Conservation (phyloP, 2,888 invertebrate species). For the Drosophila parthenogenetica region DNA sequence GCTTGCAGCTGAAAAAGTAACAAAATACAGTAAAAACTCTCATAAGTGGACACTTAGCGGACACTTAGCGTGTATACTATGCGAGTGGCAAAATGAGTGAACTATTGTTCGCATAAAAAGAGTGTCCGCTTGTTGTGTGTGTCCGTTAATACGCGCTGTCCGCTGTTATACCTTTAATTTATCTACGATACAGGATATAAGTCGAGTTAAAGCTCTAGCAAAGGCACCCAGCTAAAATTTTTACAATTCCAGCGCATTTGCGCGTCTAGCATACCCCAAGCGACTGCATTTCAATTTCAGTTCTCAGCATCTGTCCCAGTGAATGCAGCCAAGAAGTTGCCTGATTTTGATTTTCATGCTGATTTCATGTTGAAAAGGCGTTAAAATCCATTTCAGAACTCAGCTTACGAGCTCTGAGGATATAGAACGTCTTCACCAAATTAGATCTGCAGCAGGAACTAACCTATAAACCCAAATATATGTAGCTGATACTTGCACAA, state of each 20-base stretch:
- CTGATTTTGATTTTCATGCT: constrained; percentile 31
- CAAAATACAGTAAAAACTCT: too few relatives aligned
- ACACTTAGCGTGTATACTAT: too few relatives aligned
- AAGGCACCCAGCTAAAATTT: neutral
- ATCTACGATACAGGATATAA: neutral
- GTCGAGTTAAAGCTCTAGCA: too few relatives aligned
- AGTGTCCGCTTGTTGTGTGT: too few relatives aligned
- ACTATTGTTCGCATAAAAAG: too few relatives aligned
- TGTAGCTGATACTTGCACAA: neutral
- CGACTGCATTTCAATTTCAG: constrained; percentile 12
- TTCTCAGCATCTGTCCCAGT: constrained; percentile 20
- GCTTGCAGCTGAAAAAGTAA: too few relatives aligned
- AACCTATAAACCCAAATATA: neutral
- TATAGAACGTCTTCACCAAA: neutral
- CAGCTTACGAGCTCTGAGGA: constrained; percentile 2
- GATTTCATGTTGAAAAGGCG: constrained; percentile 18
- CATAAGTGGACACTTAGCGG: too few relatives aligned
- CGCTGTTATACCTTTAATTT: too few relatives aligned
- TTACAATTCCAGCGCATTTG: neutral
- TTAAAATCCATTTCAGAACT: constrained; percentile 1
- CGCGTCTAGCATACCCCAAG: neutral
- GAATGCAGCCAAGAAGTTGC: constrained; percentile 31
- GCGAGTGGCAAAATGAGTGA: too few relatives aligned
- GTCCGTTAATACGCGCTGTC: too few relatives aligned
- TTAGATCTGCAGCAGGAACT: neutral